Evolutionary conservation across 2,113 vertebrate genomes (phyloP), one percentile per base, ranked within the genome.

Genomic region (Pristiophorus japonicus): DNA sequence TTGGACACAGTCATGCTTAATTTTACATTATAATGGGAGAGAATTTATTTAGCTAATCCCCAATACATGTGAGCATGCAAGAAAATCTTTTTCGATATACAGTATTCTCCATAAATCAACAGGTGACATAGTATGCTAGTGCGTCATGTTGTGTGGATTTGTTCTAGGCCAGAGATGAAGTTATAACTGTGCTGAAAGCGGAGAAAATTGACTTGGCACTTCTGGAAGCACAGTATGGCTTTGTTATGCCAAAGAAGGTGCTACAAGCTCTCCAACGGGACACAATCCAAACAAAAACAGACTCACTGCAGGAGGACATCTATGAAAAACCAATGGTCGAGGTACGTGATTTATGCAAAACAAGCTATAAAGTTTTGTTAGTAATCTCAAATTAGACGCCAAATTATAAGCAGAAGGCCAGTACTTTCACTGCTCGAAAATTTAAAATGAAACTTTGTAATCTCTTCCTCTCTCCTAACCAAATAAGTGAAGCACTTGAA

Each of bases 241-340:
- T 99, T 96, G 98, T 99, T 90, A 98, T 98, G 67, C 98, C 99
- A 94, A 98, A 98, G 96, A 98, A 98, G 84, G 99, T 99, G 78
- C 96, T 99, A 95, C 98, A 99, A 97, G 98, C 99, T 78, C 98
- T 99, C 96, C 99, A 99, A 97, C 96, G 99, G 97, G 99, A 99
- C 62, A 97, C 98, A 96, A 98, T 99, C 96, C 98, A 99, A 98
- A 97, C 97, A 96, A 99, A 98, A 96, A 96, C 96, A 65, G 97
- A 97, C 4, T 96, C 97, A 95, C 98, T 98, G 97, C 97, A 98
- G 97, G 99, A 98, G 95, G 98, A 99, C 96, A 98, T 99, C 97
- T 99, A 99, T 6, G 98, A 99, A 97, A 99, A 97, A 97, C 99
- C 99, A 96, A 99, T 99, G 98, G 97, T 97, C 78, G 99, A 99